These are phyloP conservation scores for Aurelia sp. DNA, from an alignment of 30 jellyfish, hydroid and myxozoan species.

Conservation along the genomic window DNA sequence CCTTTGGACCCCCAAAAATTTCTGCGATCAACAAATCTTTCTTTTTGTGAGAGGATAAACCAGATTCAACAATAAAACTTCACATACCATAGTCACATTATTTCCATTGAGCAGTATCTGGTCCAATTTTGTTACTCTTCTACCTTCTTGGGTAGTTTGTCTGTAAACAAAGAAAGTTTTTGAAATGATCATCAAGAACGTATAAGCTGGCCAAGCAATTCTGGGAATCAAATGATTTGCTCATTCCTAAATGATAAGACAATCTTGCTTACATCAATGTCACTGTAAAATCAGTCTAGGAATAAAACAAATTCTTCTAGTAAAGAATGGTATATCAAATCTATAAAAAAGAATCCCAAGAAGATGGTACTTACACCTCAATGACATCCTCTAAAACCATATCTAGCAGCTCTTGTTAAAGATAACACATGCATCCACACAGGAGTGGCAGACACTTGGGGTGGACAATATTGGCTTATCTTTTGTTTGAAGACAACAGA, in stretches of 20 bases:
- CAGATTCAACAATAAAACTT: no score
- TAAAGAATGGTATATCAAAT: background rate
- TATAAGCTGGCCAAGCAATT: no score
- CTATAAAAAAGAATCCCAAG: background rate
- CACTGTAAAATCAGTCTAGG: no score
- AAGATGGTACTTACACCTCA: conserved; percentile 73
- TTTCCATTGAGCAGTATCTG: conserved; percentile 95
- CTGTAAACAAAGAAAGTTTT: conserved; percentile 9
- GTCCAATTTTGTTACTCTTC: conserved; percentile 88
- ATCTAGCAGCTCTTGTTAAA: conserved; percentile 24
- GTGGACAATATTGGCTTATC: no score
- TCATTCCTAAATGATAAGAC: no score
- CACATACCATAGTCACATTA: conserved; percentile 89
- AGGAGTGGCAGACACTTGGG: no score
- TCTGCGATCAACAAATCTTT: no score
- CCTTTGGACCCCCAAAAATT: no score
- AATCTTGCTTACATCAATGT: no score
- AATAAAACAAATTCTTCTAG: background rate
- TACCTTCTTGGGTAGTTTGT: conserved; percentile 92
- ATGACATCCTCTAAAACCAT: conserved; percentile 95
- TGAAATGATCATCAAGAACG: no score
- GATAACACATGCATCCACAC: background rate
- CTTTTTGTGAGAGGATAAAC: background rate
- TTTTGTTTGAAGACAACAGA: no score
- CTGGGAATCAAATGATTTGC: no score